Base-by-base conservation (phyloP, 1,140 invertebrate genomes). In the Thaumatotibia leucotreta region DNA sequence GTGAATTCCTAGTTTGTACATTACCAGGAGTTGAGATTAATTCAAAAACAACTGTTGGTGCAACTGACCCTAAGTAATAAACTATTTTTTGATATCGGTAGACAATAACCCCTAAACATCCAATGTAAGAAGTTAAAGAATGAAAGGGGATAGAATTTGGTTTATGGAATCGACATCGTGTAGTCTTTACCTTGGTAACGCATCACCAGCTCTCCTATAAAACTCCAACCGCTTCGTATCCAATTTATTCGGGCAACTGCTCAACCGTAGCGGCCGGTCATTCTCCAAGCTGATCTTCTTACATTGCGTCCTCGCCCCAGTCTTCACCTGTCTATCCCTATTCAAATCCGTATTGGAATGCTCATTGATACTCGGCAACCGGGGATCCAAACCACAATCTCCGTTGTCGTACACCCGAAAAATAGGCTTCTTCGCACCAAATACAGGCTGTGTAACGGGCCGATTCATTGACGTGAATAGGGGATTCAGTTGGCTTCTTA, bases 341-440 rank as follows among this genome's bases (percentile, higher is more conserved):
- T 45, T 68, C 61, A 76, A 32, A 2, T 86, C 80, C 5, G 66
- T 67, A 33, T 79, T 83, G 73, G 80, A 84, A 77, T 88, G 84
- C 73, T 89, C 87, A 11, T 80, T 73, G 29, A 88, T 89, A 17
- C 83, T 80, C 2, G 87, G 82, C 61, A 88, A 67, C 5, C 87
- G 64, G 0, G 78, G 63, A 22, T 79, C 78, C 4, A 79, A 49
- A 0, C 65, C 62, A 17, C 80, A 76, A 65, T 88, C 87, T 0
- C 87, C 87, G 32, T 72, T 84, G 17, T 86, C 87, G 61, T 80
- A 84, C 2, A 81, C 70, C 23, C 72, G 81, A 64, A 77, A 83
- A 14, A 80, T 62, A 3, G 79, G 77, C 49, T 82, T 82, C 61
- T 79, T 77, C 14, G 77, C 31, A 0, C 63, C 63, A 50, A n/a